Evolutionary conservation across 2,797 vertebrate genomes (phyloP), one percentile per base, ranked within the genome.

Genomic region (Urosaurus nigricauda): DNA sequence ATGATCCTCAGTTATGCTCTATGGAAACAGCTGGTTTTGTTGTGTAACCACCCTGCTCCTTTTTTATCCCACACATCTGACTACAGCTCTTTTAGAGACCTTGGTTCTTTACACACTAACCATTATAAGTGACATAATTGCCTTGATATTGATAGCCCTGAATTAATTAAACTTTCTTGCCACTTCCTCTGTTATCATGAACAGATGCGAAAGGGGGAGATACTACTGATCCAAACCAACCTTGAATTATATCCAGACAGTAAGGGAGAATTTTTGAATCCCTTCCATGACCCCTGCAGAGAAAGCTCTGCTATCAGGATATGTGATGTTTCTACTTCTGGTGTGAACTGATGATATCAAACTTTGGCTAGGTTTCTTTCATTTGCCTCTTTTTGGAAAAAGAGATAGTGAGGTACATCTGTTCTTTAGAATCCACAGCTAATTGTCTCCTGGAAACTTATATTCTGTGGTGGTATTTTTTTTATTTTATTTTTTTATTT

Each of bases 141-240:
- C 70, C 60, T 86, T 75, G 58, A 53, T 86, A 82, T 81, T 89
- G 68, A 89, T 86, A 89, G 88, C 70, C 13, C 53, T 85, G 79
- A 82, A 77, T 81, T 86, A 82, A 88, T 88, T 75, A 88, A 89
- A 21, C 70, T 82, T 47, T 78, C 60, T 81, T 43, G 77, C 73
- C 81, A 77, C 58, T 88, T 85, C 60, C 65, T 43, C 58, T 85
- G 70, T 85, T 86, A 70, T 53, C 43, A 75, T 82, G 78, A 82
- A 32, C 78, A 86, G 43, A 75, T 82, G 70, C 79, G 70, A 68
- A 77, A 81, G 88, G 84, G 84, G 77, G 71, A 68, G 58, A 86
- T 75, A 43, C 43, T 89, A 85, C 83, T 85, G 78, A 85, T 85
- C 88, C 17, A 51, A 43, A 81, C 43, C 70, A 56, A 85, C 43